Base-by-base conservation (phyloP, 1,140 invertebrate genomes). In the Kradibia gibbosae region DNA sequence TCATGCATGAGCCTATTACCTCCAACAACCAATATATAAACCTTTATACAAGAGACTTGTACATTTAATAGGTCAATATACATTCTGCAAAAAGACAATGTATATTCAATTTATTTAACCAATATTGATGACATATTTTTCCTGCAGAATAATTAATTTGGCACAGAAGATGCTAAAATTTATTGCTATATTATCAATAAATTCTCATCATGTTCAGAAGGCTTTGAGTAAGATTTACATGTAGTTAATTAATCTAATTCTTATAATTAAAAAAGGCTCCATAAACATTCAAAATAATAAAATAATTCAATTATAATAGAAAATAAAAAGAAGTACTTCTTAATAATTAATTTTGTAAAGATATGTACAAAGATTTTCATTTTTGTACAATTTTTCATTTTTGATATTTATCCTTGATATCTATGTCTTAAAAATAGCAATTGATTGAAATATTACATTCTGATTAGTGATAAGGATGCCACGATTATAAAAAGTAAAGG, bases 21-120 rank as follows among this genome's bases (percentile, higher is more conserved):
- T 70, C 39, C 39, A 42, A 42, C 39, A 70, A 13, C 36, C 36
- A 70, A 70, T 70, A 70, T 70, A 70, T 45, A 70, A 70, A 45
- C 22, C 65, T n/a, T n/a, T n/a, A 42, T 70, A 70, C 65, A 70
- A 70, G 65, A 42, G 65, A 28, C 34, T 70, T 45, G 65, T 17
- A 45, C n/a, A 45, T 45, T 45, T 39, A 70, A 70, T 70, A 22
- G 65, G 10, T 2, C 65, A 25, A 70, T 45, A 22, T 25, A 70
- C 65, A 70, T 70, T 42, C 8, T 70, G 25, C 20, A 70, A 39
- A 70, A 70, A 62, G 57, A 62, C 57, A 62, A 70, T 34, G 8
- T 5, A 70, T 22, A 45, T 62, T 34, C 60, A 36, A 62, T 7
- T 45, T 13, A 70, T 70, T 70, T 39, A 45, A 42, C n/a, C 20